Conservation (phyloP, 2,113 vertebrate species). For the Platycercus adscitus region DNA sequence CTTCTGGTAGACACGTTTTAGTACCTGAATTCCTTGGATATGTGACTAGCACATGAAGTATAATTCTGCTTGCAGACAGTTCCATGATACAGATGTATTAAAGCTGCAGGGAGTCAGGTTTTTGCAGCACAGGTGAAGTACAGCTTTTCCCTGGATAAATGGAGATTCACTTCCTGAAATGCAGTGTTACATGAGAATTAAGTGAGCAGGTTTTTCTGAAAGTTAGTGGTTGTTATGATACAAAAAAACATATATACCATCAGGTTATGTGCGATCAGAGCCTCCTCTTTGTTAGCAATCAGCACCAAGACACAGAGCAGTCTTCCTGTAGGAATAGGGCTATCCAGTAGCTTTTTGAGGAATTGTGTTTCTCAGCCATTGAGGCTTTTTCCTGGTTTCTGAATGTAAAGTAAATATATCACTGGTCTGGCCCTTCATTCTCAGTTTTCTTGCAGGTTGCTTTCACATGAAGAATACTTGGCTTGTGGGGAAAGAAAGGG, state of each 20-base stretch:
- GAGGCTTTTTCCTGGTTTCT: not conserved
- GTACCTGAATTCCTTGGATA: not conserved
- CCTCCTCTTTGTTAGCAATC: not conserved
- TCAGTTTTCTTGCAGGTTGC: conserved; percentile 32
- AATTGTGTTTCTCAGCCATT: not conserved
- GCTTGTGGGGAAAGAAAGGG: not conserved
- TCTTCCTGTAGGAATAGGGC: not conserved
- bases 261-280: not conserved
- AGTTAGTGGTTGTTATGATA: not conserved
- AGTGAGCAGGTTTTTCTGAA: not conserved
- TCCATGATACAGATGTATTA: not conserved
- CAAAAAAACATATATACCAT: not conserved
- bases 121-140: not conserved
- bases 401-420: not conserved
- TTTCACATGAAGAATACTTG: conserved; percentile 20
- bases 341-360: not conserved
- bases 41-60: not conserved
- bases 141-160: not conserved
- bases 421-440: not conserved
- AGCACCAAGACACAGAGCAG: not conserved
- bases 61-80: not conserved
- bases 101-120: not conserved
- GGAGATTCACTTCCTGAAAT: not conserved
- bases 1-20: not conserved
- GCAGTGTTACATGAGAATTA: not conserved